These are phyloP conservation scores for Latrodectus geometricus DNA, from an alignment of 1,140 invertebrate species.

Conservation along the genomic window DNA sequence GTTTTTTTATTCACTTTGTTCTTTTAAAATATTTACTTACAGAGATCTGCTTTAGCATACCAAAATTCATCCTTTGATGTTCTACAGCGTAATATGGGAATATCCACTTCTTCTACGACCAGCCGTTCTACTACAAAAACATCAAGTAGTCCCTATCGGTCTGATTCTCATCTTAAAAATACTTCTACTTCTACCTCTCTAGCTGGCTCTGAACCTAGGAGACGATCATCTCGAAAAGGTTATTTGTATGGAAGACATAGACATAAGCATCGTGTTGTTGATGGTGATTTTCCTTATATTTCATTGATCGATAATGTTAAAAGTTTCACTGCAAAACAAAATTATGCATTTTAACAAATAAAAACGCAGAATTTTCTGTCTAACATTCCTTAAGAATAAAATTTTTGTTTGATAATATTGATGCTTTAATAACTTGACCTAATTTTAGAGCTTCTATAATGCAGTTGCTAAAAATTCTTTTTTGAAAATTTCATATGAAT, in stretches of 20 bases:
- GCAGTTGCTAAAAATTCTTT: no score
- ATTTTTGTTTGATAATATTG: no score
- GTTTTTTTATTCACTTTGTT: no score
- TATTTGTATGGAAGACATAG: conserved; percentile 52
- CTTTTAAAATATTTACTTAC: conserved; percentile 8
- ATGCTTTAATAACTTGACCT: no score
- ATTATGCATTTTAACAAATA: no score
- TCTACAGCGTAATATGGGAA: conserved; percentile 85
- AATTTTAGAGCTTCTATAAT: no score
- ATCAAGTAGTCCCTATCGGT: conserved; percentile 88
- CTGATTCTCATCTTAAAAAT: conserved; percentile 65
- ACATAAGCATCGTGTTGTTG: conserved; percentile 45
- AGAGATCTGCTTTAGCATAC: conserved; percentile 86
- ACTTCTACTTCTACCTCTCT: conserved; percentile 64
- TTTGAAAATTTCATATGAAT: no score
- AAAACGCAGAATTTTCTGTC: no score
- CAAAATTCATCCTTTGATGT: conserved; percentile 75
- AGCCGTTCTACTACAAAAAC: conserved; percentile 94
- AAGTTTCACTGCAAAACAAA: no score
- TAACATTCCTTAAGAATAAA: no score
- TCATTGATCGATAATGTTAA: no score
- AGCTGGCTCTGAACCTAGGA: conserved; percentile 40
- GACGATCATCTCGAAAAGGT: conserved; percentile 40
- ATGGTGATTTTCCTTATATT: conserved; percentile 25
- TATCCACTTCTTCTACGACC: conserved; percentile 95